Percentiles rank a stretch among this genome's conserved stretches.
These are phyloP conservation scores for Geococcyx californianus DNA, from an alignment of 2,113 vertebrate species.

Conservation along the genomic window DNA sequence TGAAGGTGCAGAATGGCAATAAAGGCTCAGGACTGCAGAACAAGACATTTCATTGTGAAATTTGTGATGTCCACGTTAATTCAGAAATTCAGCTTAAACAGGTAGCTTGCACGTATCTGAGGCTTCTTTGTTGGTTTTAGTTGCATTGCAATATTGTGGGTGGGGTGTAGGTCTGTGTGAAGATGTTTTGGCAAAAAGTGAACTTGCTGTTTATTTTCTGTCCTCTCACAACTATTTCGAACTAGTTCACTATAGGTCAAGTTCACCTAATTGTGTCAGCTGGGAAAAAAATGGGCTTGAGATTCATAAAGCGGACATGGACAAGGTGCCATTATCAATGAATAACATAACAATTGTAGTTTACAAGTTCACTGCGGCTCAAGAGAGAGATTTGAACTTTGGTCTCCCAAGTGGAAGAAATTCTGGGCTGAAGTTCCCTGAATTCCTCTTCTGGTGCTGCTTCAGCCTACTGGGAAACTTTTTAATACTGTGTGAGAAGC, in stretches of 20 bases:
- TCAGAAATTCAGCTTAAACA: constrained; percentile 98
- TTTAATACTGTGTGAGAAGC: background rate
- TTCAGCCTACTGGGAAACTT: background rate
- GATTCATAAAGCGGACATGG: background rate
- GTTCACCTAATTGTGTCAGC: background rate
- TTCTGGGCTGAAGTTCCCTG: background rate
- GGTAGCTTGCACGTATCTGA: constrained; percentile 71
- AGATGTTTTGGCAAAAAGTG: background rate
- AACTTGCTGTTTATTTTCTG: background rate
- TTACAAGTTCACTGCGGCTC: background rate
- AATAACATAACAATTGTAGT: background rate
- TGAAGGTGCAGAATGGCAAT: constrained; percentile 82
- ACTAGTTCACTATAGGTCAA: background rate
- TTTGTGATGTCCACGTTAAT: constrained; percentile 97
- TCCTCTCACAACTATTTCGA: background rate
- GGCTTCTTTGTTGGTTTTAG: background rate
- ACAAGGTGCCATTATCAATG: background rate
- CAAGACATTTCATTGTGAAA: constrained; percentile 98
- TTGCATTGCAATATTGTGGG: background rate
- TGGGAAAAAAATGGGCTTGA: background rate
- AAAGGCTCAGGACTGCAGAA: constrained; percentile 96
- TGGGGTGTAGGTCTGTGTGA: background rate
- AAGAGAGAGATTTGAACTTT: background rate
- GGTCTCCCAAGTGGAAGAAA: background rate
- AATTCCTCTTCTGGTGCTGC: background rate